Evolutionary conservation across 1,140 invertebrate genomes (phyloP).

Genomic region (Monochamus saltuarius): DNA sequence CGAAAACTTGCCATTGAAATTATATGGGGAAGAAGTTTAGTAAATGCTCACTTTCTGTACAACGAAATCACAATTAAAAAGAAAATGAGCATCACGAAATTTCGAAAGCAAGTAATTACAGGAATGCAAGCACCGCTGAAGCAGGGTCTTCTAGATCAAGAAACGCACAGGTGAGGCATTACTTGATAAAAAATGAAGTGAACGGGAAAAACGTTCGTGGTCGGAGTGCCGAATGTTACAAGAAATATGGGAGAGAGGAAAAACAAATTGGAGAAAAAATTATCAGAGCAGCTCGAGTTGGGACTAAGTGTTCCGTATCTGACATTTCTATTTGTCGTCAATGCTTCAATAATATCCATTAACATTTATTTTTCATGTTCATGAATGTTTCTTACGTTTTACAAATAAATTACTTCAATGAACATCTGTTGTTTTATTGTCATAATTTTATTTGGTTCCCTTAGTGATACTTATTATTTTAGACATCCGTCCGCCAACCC

Average conservation of each 20-base stretch:
- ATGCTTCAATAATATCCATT: not conserved
- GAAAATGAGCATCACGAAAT: slow-evolving; percentile 14
- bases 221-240: not conserved
- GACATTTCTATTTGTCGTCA: not conserved
- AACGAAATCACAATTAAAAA: slow-evolving; percentile 7
- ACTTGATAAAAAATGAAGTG: slow-evolving; percentile 11
- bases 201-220: not conserved
- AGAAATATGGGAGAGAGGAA: not conserved
- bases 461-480: too few species aligned
- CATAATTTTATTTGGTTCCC: too few species aligned
- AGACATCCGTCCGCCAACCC: too few species aligned
- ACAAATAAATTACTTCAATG: too few species aligned
- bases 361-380: too few species aligned
- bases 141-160: not conserved
- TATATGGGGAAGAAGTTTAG: slow-evolving; percentile 3
- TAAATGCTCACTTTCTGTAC: slow-evolving; percentile 17
- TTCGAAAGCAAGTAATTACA: slow-evolving; percentile 4
- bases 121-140: slow-evolving; percentile 2
- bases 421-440: too few species aligned
- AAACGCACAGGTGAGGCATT: not conserved
- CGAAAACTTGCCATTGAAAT: slow-evolving; percentile 12
- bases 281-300: too few species aligned
- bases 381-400: too few species aligned
- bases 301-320: too few species aligned
- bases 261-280: too few species aligned